phyloP scores from a whole-genome alignment of 2,888 invertebrate genomes.

The Cheilosia variabilis region DNA sequence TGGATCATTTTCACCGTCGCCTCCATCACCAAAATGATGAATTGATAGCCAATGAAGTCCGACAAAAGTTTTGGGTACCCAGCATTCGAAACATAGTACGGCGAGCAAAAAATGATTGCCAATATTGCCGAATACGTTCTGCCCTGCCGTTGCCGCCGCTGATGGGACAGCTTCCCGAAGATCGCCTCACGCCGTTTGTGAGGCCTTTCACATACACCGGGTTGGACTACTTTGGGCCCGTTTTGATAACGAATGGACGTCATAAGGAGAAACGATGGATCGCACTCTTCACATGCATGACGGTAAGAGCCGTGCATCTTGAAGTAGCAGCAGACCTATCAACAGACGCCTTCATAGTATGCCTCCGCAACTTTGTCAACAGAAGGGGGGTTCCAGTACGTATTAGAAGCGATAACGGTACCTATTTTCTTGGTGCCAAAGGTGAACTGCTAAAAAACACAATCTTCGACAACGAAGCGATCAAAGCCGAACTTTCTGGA shows the following conservation, averaged over 20 bases:
- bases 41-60: constrained; percentile 53
- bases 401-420: constrained; percentile 16
- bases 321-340: constrained; percentile 40
- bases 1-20: constrained; percentile 44
- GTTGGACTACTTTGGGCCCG: constrained; percentile 61
- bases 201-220: constrained; percentile 51
- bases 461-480: constrained; percentile 14
- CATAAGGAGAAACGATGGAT: constrained; percentile 54
- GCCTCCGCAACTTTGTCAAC: constrained; percentile 65
- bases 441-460: constrained; percentile 8
- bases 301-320: constrained; percentile 52
- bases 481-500: constrained; percentile 10
- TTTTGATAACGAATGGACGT: constrained; percentile 42
- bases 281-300: constrained; percentile 51
- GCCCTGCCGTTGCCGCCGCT: constrained; percentile 39
- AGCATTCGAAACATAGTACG: constrained; percentile 34
- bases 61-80: constrained; percentile 29
- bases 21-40: constrained; percentile 54
- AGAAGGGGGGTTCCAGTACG: constrained; percentile 33
- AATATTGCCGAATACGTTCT: constrained; percentile 30
- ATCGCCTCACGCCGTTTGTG: constrained; percentile 29
- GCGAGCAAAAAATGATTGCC: constrained; percentile 45
- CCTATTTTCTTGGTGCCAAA: constrained; percentile 53
- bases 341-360: constrained; percentile 57
- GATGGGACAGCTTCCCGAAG: constrained; percentile 56